Percentiles rank a stretch among this genome's conserved stretches.
Evolutionary conservation across 2,888 invertebrate species (phyloP).

Genomic region (Automeris io): DNA sequence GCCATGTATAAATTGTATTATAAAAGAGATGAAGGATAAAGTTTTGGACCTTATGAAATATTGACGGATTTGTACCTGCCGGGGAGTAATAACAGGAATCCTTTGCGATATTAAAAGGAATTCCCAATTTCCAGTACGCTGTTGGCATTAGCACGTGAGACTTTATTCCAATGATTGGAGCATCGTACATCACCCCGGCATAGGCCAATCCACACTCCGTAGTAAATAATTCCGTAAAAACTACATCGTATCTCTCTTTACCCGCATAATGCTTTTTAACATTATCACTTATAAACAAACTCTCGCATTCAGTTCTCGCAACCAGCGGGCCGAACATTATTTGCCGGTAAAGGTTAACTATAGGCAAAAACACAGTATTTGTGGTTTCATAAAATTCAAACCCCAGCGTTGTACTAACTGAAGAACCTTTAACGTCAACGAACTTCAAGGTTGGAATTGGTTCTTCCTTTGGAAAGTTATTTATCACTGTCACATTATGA

Average conservation of each 20-base stretch:
- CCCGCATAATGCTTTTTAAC: conserved; percentile 31
- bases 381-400: conserved; percentile 27
- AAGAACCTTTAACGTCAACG: conserved; percentile 49
- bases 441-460: conserved; percentile 71
- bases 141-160: conserved; percentile 69
- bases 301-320: conserved; percentile 35
- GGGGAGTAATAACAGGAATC: conserved; percentile 63
- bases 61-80: conserved; percentile 36
- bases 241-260: conserved; percentile 51
- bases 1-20: conserved; percentile 29
- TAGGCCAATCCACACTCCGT: conserved; percentile 60
- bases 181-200: conserved; percentile 45
- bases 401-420: not conserved
- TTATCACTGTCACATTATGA: conserved; percentile 79
- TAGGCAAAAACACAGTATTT: conserved; percentile 23
- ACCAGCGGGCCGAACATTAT: conserved; percentile 14
- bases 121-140: conserved; percentile 58
- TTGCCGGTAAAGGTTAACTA: conserved; percentile 29
- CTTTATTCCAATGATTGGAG: conserved; percentile 72
- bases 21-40: conserved; percentile 30
- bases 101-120: conserved; percentile 64
- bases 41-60: conserved; percentile 37
- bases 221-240: conserved; percentile 65
- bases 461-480: conserved; percentile 70
- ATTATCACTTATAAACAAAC: conserved; percentile 35